Base-by-base conservation (phyloP, 2,797 vertebrate species). In the Sylvia borin region DNA sequence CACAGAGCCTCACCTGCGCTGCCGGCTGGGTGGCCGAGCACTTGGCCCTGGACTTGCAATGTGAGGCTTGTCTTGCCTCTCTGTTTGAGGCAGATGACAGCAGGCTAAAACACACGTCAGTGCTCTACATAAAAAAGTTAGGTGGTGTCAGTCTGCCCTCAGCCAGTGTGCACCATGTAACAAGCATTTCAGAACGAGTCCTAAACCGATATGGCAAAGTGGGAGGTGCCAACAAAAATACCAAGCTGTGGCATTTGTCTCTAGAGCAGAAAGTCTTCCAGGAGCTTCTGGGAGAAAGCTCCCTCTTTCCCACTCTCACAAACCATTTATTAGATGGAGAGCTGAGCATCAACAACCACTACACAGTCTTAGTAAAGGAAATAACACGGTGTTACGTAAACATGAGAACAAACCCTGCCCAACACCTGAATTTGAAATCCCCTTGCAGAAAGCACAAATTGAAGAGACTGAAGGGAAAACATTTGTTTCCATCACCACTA, bases 61-160 rank as follows among this genome's bases (percentile, higher is more conserved):
- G 97, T 2, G 95, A 97, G 25, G 54, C 90, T 57, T 98, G 96
- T 19, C 32, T 97, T 24, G 83, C 95, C 75, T 90, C 97, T 7
- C 94, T 97, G 13, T 97, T 96, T 34, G 88, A 96, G 17, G 68
- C 57, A 9, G 92, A 94, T 32, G 83, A 88, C 51, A 94, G 73
- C 84, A 73, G 55, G 79, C 70, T 40, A 27, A 91, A 87, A 24
- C 67, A 57, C 3, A 75, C 92, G 78, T 80, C 97, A 10, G 55
- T 97, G 42, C 93, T 97, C 14, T 95, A 93, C 51, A 25, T 97
- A 50, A 96, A 90, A 57, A 97, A 96, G 89, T 71, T 74, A 5
- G 91, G 94, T 42, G 64, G 92, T 1, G 42, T 93, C 51, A 92
- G 93, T 71, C 53, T 97, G 80, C 95, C 97, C 62, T 97, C 97